Evolutionary conservation across 1,140 invertebrate genomes (phyloP).

Genomic region (Charaxes varanes): DNA sequence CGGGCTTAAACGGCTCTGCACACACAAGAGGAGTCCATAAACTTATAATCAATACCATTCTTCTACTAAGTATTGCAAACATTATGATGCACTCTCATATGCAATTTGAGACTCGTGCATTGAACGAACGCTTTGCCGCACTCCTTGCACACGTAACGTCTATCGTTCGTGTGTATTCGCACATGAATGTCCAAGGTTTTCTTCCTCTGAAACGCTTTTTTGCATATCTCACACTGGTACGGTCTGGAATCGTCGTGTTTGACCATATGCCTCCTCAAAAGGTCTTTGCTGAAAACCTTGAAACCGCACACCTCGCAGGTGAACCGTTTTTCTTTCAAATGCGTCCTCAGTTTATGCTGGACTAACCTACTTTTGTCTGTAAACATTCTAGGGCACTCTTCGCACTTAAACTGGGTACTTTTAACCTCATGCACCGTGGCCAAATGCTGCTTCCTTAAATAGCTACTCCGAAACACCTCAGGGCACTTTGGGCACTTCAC

Average conservation of each 20-base stretch:
- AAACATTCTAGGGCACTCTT: conserved; percentile 29
- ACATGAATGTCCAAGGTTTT: conserved; percentile 37
- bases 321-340: conserved; percentile 41
- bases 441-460: conserved; percentile 37
- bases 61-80: conserved; percentile 4
- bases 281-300: conserved; percentile 36
- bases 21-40: no score
- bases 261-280: conserved; percentile 71
- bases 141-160: conserved; percentile 30
- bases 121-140: conserved; percentile 38
- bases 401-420: conserved; percentile 32
- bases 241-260: conserved; percentile 77
- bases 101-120: conserved; percentile 29
- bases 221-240: conserved; percentile 74
- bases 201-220: conserved; percentile 75
- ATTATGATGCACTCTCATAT: conserved; percentile 35
- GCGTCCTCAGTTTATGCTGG: conserved; percentile 35
- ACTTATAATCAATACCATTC: no score
- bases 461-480: conserved; percentile 30
- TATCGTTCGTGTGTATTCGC: conserved; percentile 48
- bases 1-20: no score
- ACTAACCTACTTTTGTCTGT: conserved; percentile 27
- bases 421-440: conserved; percentile 42
- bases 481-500: conserved; percentile 29
- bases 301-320: conserved; percentile 46